Evolutionary conservation across 2,113 vertebrate genomes (phyloP).

Genomic region (Trinectes maculatus): DNA sequence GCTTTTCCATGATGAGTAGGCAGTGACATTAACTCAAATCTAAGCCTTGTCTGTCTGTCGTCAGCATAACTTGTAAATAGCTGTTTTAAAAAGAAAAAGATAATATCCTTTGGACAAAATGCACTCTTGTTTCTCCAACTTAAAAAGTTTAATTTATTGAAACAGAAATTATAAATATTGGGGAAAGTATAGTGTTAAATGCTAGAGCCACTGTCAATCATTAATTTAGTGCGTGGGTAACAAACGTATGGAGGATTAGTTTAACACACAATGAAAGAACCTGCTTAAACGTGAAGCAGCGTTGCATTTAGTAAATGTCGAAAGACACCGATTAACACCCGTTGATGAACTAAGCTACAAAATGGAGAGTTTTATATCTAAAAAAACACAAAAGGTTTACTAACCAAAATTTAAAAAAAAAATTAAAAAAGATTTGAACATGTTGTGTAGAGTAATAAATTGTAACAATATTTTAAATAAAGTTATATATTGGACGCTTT

Average conservation of each 20-base stretch:
- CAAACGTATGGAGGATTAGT: slow-evolving; percentile 27
- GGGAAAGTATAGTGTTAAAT: slow-evolving; percentile 53
- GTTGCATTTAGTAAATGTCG: slow-evolving; percentile 62
- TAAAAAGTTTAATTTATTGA: slow-evolving; percentile 79
- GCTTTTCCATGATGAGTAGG: slow-evolving; percentile 40
- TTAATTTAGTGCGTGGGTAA: slow-evolving; percentile 29
- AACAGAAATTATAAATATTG: slow-evolving; percentile 57
- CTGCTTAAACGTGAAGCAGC: slow-evolving; percentile 45
- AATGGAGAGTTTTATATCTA: slow-evolving; percentile 80
- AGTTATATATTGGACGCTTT: slow-evolving; percentile 78
- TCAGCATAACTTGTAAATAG: slow-evolving; percentile 73
- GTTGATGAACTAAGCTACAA: slow-evolving; percentile 53
- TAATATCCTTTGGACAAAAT: slow-evolving; percentile 70
- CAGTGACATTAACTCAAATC: slow-evolving; percentile 34
- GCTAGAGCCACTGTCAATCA: slow-evolving; percentile 42
- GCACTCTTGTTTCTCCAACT: slow-evolving; percentile 75
- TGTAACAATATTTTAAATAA: slow-evolving; percentile 88
- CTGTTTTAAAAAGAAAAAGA: slow-evolving; percentile 64
- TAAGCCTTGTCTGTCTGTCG: slow-evolving; percentile 60
- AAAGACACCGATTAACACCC: slow-evolving; percentile 65
- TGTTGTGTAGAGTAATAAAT: slow-evolving; percentile 83
- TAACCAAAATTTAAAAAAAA: slow-evolving; percentile 76
- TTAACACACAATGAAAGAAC: slow-evolving; percentile 36
- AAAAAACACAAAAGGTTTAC: slow-evolving; percentile 74
- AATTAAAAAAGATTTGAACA: slow-evolving; percentile 66